These are phyloP conservation scores for Oreochromis mossambicus DNA, from an alignment of 2,797 vertebrate species.

Conservation along the genomic window DNA sequence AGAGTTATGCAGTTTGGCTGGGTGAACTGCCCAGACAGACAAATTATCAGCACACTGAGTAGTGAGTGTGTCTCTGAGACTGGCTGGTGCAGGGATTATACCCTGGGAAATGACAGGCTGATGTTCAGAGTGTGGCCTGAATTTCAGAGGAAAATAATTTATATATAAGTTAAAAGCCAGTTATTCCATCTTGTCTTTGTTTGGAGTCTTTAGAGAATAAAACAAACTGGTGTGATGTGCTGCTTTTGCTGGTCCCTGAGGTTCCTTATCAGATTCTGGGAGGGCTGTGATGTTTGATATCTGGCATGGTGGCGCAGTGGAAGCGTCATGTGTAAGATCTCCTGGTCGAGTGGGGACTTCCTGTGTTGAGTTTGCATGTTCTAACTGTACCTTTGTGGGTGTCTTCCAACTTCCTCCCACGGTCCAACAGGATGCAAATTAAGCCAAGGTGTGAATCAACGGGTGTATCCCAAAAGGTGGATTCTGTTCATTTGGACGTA, in stretches of 20 bases:
- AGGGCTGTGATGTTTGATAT: background rate
- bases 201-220: background rate
- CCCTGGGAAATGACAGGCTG: slow-evolving; percentile 42
- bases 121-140: slow-evolving; percentile 1
- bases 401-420: background rate
- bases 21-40: slow-evolving; percentile 29
- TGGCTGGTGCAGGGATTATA: slow-evolving; percentile 53
- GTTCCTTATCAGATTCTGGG: background rate
- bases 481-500: background rate
- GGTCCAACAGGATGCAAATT: background rate
- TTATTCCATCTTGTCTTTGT: background rate
- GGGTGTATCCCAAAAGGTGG: background rate
- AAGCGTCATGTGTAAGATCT: background rate
- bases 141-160: background rate
- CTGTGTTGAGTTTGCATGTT: background rate
- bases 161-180: background rate
- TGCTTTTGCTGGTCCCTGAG: background rate
- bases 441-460: background rate
- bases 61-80: slow-evolving; percentile 40
- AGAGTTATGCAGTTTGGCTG: slow-evolving; percentile 50
- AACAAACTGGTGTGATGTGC: background rate
- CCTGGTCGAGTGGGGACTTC: background rate
- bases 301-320: background rate
- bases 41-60: slow-evolving; percentile 47
- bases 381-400: background rate